phyloP scores from a whole-genome alignment of 1,140 invertebrate species.

The Ericerus pela region DNA sequence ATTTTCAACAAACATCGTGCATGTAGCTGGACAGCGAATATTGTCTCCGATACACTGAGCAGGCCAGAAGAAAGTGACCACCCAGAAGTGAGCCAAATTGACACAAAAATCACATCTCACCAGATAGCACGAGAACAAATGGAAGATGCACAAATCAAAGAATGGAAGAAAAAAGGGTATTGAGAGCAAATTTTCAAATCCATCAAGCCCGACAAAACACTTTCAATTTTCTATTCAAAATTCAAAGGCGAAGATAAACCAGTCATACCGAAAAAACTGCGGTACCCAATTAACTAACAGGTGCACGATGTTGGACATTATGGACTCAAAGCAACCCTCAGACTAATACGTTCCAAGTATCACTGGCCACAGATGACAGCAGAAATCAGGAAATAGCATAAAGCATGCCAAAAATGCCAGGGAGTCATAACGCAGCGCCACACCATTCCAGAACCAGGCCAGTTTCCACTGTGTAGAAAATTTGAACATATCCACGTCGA shows the following conservation, averaged over 20 bases:
- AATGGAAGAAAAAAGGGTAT: background rate
- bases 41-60: background rate
- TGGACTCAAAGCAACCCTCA: background rate
- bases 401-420: background rate
- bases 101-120: too few relatives aligned
- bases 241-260: background rate
- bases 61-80: background rate
- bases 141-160: background rate
- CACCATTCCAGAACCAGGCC: background rate
- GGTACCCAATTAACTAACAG: background rate
- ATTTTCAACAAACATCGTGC: background rate
- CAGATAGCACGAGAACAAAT: too few relatives aligned
- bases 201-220: background rate
- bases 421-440: background rate
- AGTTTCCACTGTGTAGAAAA: background rate
- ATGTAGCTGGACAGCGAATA: background rate
- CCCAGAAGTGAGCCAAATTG: too few relatives aligned
- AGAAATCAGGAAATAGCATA: background rate
- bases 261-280: background rate
- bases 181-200: background rate
- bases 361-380: background rate
- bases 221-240: background rate
- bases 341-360: background rate
- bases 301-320: background rate
- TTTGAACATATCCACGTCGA: constrained; percentile 32